These are phyloP conservation scores for Thinocorus orbignyianus DNA, from an alignment of 2,113 vertebrate species.

Conservation along the genomic window DNA sequence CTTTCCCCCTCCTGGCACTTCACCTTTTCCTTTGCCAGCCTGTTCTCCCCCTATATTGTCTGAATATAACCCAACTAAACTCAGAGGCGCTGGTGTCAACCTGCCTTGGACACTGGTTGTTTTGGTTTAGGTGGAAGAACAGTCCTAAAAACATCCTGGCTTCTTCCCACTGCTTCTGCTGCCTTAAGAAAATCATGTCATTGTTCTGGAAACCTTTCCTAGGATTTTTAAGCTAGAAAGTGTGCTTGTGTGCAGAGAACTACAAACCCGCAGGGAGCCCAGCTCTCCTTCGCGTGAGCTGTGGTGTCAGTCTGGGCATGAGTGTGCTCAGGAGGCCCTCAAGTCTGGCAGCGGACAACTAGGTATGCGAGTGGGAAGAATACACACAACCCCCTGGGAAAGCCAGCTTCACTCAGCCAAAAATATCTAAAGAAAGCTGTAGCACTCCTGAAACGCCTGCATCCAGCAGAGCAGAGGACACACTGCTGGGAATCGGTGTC, in stretches of 20 bases:
- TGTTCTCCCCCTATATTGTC: background rate
- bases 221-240: background rate
- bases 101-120: background rate
- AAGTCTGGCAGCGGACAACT: background rate
- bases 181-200: background rate
- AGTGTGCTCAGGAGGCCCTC: background rate
- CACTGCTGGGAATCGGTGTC: background rate
- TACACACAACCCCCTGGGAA: too few relatives aligned
- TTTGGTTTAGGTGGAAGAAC: background rate
- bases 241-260: background rate
- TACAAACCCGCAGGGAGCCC: background rate
- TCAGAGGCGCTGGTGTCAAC: background rate
- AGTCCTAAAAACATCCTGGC: background rate
- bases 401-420: background rate
- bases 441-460: background rate
- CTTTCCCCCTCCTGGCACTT: background rate
- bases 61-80: background rate
- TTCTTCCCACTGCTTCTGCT: background rate
- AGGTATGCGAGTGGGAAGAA: background rate
- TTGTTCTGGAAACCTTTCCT: background rate
- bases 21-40: background rate
- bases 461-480: background rate
- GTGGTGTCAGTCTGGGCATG: background rate
- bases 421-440: background rate
- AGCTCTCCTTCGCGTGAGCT: accelerated